These are phyloP conservation scores for Isurus oxyrinchus DNA, from an alignment of 2,113 vertebrate genomes.

Conservation along the genomic window DNA sequence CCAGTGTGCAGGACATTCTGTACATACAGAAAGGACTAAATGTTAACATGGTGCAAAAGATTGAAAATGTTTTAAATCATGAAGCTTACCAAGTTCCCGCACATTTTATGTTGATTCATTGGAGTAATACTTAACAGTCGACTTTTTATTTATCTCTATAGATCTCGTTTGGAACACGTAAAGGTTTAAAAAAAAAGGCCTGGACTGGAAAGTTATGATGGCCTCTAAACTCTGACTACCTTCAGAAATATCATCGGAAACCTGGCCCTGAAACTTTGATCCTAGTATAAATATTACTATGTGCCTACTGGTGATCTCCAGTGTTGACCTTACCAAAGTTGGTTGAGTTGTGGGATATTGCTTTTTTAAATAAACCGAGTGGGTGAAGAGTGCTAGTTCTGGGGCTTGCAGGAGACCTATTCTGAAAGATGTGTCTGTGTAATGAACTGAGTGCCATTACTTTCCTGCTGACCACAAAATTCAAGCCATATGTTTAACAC, in stretches of 20 bases:
- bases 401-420: not conserved
- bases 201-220: not conserved
- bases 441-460: no score
- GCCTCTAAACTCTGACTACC: not conserved
- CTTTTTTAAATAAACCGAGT: not conserved
- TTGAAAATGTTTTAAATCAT: not conserved
- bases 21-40: not conserved
- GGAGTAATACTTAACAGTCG: not conserved
- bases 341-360: not conserved
- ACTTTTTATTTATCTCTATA: not conserved
- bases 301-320: not conserved
- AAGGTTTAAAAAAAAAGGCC: not conserved
- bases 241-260: slow-evolving; percentile 12
- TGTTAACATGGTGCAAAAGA: not conserved
- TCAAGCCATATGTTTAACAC: no score
- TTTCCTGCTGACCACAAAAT: no score
- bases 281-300: not conserved
- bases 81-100: not conserved
- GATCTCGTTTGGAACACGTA: not conserved
- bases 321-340: not conserved
- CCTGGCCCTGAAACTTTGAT: not conserved
- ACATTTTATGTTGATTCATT: not conserved
- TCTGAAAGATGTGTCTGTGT: not conserved
- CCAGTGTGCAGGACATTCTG: not conserved
- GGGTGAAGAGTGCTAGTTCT: no score